Conservation (phyloP, 2,797 vertebrate genomes). For the Neoniphon sammara region DNA sequence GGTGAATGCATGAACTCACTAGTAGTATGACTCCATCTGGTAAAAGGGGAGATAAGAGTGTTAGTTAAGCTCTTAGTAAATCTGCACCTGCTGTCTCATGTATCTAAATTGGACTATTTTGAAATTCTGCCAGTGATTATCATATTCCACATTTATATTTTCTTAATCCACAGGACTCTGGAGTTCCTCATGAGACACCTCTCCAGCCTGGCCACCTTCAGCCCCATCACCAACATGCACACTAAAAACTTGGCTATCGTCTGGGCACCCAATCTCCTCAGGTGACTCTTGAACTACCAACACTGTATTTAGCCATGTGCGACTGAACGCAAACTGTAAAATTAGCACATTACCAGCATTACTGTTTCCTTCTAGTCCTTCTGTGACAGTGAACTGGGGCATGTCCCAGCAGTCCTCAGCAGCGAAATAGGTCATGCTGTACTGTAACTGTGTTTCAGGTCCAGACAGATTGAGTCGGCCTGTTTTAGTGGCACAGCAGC, state of each 20-base stretch:
- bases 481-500: constrained; percentile 97
- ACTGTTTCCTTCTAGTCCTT: constrained; percentile 28
- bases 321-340: constrained; percentile 5
- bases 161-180: constrained; percentile 86
- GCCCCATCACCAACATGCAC: constrained; percentile 97
- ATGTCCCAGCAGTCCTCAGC: constrained; percentile 58
- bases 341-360: neutral
- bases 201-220: constrained; percentile 94
- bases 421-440: constrained; percentile 63
- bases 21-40: constrained; percentile 39
- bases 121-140: neutral
- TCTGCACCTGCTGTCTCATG: neutral
- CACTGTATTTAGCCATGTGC: neutral
- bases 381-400: constrained; percentile 62
- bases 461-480: constrained; percentile 97
- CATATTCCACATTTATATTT: constrained; percentile 3
- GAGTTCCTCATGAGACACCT: constrained; percentile 98
- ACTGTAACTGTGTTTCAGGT: constrained; percentile 83
- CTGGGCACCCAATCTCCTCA: constrained; percentile 97
- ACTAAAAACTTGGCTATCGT: constrained; percentile 98
- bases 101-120: neutral
- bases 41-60: constrained; percentile 16
- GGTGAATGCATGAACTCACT: neutral
- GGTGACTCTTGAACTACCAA: constrained; percentile 77
- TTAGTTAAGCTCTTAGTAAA: constrained; percentile 1